phyloP scores from a whole-genome alignment of 2,797 vertebrate genomes.

The Cryptoprocta ferox region DNA sequence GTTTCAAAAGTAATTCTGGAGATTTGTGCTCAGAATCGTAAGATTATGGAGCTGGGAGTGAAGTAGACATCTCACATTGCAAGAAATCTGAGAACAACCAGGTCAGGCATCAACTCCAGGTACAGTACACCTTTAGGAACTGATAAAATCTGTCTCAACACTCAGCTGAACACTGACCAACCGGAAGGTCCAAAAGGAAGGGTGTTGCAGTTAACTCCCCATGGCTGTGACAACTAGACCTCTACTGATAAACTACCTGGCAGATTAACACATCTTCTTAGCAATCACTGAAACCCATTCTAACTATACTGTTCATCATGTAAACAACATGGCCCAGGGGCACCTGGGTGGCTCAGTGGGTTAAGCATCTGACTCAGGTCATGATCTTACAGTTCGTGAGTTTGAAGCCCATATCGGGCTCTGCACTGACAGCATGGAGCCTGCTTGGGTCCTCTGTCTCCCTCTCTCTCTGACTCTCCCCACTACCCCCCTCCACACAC shows the following conservation, averaged over 20 bases:
- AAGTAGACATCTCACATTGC: neutral
- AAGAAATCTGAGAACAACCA: neutral
- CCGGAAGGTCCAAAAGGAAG: neutral
- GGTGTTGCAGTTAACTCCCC: neutral
- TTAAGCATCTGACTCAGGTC: too few relatives aligned
- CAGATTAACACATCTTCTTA: neutral
- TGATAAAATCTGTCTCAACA: neutral
- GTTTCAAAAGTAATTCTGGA: slow-evolving; percentile 7
- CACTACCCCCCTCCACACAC: too few relatives aligned
- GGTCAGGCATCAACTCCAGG: neutral
- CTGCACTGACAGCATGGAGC: too few relatives aligned
- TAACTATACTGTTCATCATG: neutral
- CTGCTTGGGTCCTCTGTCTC: too few relatives aligned
- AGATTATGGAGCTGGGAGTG: neutral
- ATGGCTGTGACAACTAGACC: neutral
- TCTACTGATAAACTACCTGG: neutral
- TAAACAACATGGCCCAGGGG: neutral
- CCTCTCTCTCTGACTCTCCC: too few relatives aligned
- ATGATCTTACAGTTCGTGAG: too few relatives aligned
- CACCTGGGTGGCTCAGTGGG: too few relatives aligned
- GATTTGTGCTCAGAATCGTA: neutral
- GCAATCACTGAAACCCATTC: neutral
- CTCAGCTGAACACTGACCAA: neutral
- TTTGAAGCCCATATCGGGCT: too few relatives aligned
- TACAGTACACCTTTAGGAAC: neutral